phyloP scores from a whole-genome alignment of 2,888 invertebrate species.

The Ptychoptera contaminata region DNA sequence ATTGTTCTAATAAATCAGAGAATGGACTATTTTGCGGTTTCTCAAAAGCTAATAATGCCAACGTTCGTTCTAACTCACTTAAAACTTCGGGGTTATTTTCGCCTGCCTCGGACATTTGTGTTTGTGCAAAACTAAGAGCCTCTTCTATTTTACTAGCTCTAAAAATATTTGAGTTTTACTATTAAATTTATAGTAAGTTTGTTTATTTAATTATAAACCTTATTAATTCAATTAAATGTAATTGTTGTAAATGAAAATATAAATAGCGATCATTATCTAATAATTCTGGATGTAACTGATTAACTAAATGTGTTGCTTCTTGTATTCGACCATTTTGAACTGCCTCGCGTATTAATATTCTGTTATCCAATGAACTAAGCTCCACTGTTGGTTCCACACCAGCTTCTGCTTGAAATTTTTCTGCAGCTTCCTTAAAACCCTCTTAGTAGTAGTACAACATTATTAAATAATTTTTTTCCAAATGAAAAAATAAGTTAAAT shows the following conservation, averaged over 20 bases:
- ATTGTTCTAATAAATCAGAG: constrained; percentile 80
- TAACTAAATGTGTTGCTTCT: constrained; percentile 85
- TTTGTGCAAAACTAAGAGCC: constrained; percentile 73
- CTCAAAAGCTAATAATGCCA: constrained; percentile 91
- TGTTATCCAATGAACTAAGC: constrained; percentile 73
- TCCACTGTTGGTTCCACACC: constrained; percentile 67
- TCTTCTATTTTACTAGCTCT: constrained; percentile 65
- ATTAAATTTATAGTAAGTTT: neutral
- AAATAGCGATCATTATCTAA: constrained; percentile 89
- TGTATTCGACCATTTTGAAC: constrained; percentile 86
- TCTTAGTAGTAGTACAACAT: constrained; percentile 37
- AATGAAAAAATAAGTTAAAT: constrained; percentile 8
- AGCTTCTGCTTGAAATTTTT: constrained; percentile 91
- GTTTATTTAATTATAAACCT: constrained; percentile 13
- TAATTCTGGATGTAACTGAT: constrained; percentile 85
- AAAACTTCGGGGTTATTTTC: constrained; percentile 54
- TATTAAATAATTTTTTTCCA: neutral
- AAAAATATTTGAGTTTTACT: neutral
- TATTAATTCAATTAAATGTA: constrained; percentile 29
- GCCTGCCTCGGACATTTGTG: constrained; percentile 70
- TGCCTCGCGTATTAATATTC: constrained; percentile 83
- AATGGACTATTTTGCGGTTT: constrained; percentile 91
- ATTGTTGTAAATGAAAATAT: constrained; percentile 76
- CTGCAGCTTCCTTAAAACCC: constrained; percentile 91
- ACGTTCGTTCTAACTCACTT: constrained; percentile 77